Evolutionary conservation across 2,113 vertebrate genomes (phyloP).

Genomic region (Poicephalus gulielmi): DNA sequence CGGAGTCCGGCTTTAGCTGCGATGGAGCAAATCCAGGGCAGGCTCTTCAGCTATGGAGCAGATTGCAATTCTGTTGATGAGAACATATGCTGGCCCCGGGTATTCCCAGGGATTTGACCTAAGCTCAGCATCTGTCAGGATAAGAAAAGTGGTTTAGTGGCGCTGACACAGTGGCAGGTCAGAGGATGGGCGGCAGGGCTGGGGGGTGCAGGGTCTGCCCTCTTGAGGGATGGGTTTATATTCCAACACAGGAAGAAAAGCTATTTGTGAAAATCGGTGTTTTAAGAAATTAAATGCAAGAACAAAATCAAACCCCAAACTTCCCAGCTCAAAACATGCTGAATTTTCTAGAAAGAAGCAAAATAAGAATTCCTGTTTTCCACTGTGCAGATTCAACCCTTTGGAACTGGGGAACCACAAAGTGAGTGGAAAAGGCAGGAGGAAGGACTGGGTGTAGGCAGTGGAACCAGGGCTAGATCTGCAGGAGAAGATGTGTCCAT

Average conservation of each 20-base stretch:
- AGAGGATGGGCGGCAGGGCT: neutral
- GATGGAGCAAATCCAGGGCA: neutral
- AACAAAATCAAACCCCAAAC: neutral
- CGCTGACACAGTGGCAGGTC: neutral
- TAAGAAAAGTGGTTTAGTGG: conserved; percentile 8
- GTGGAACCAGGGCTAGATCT: neutral
- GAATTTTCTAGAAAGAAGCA: neutral
- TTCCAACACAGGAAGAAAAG: neutral
- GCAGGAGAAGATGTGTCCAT: neutral
- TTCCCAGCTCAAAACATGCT: neutral
- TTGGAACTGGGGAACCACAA: neutral
- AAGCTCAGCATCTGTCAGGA: conserved; percentile 32
- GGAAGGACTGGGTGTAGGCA: neutral
- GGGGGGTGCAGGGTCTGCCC: neutral
- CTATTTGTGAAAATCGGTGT: neutral
- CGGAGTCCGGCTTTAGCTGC: neutral
- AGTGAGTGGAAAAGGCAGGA: neutral
- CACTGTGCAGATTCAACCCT: neutral
- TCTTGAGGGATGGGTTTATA: neutral
- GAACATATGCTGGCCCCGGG: neutral
- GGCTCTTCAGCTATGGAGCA: conserved; percentile 15
- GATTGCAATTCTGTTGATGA: neutral
- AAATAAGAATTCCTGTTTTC: neutral
- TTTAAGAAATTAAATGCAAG: neutral
- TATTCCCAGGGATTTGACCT: conserved; percentile 44